A percentile compares a stretch with the other conserved stretches of the same genome.
Conservation (phyloP, 1,140 invertebrate species). For the Babylonia areolata region DNA sequence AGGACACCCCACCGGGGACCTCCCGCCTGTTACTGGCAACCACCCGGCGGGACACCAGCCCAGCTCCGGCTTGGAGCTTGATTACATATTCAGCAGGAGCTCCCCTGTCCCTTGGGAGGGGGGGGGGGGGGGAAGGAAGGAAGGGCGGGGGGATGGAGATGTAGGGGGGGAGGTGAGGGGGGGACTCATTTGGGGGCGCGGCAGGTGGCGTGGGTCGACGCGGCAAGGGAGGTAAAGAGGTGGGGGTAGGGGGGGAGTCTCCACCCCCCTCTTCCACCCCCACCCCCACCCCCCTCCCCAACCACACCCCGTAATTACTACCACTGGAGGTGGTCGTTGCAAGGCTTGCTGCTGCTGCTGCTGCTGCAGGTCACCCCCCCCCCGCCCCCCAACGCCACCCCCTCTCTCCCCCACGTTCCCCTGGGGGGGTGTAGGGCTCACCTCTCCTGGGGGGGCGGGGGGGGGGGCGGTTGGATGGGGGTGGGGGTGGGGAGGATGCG, state of each 20-base stretch:
- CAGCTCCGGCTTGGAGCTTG: constrained; percentile 37
- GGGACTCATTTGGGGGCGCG: too few species aligned
- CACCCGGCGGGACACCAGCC: constrained; percentile 36
- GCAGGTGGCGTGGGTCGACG: neutral
- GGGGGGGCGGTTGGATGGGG: neutral
- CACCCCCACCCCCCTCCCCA: too few species aligned
- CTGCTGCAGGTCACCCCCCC: too few species aligned
- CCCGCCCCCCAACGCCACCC: too few species aligned
- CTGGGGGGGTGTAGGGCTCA: neutral
- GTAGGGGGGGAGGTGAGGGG: neutral
- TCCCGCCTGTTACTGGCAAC: constrained; percentile 46
- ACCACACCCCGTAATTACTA: too few species aligned
- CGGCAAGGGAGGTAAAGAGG: neutral
- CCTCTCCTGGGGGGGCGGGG: neutral
- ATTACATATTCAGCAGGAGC: constrained; percentile 50
- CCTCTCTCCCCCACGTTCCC: too few species aligned
- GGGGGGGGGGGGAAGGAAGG: neutral
- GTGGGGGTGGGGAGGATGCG: neutral
- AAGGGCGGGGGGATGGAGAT: neutral
- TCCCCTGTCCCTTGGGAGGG: constrained; percentile 38
- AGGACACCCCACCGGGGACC: constrained; percentile 30
- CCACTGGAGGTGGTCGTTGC: too few species aligned
- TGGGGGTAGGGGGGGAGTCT: neutral
- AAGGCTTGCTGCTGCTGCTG: too few species aligned
- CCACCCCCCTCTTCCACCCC: too few species aligned